These are phyloP conservation scores for Trogon melanurus DNA, from an alignment of 2,113 vertebrate species.

Conservation along the genomic window DNA sequence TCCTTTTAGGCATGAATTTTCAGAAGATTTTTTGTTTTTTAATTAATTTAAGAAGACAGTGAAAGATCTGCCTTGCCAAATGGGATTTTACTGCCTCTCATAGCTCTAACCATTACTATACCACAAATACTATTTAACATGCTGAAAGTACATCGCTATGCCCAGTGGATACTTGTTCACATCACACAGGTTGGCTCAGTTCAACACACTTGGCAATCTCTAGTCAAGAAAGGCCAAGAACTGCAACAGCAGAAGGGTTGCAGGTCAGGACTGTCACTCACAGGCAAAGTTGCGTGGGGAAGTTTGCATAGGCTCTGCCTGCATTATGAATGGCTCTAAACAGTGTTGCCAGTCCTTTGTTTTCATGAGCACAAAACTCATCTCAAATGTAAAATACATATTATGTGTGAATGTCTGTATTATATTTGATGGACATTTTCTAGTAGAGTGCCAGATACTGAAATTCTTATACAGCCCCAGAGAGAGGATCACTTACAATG, in stretches of 20 bases:
- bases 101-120: slow-evolving; percentile 5
- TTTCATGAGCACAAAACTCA: slow-evolving; percentile 21
- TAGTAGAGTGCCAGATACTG: neutral
- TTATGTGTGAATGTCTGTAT: neutral
- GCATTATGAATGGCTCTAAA: neutral
- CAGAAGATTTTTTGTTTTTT: neutral
- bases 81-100: slow-evolving; percentile 14
- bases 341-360: slow-evolving; percentile 24
- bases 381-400: slow-evolving; percentile 35
- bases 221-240: neutral
- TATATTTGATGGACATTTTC: neutral
- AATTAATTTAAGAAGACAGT: neutral
- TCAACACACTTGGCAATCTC: slow-evolving; percentile 26
- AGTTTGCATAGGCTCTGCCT: neutral
- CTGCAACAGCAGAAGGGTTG: slow-evolving; percentile 23
- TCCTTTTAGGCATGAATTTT: slow-evolving; percentile 11
- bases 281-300: neutral
- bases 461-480: neutral
- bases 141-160: neutral
- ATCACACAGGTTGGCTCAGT: slow-evolving; percentile 11
- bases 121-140: slow-evolving; percentile 15
- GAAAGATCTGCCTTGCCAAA: neutral
- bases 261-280: slow-evolving; percentile 8
- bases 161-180: neutral
- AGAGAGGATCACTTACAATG: neutral